phyloP scores from a whole-genome alignment of 2,888 invertebrate species.

The Nowickia ferox region DNA sequence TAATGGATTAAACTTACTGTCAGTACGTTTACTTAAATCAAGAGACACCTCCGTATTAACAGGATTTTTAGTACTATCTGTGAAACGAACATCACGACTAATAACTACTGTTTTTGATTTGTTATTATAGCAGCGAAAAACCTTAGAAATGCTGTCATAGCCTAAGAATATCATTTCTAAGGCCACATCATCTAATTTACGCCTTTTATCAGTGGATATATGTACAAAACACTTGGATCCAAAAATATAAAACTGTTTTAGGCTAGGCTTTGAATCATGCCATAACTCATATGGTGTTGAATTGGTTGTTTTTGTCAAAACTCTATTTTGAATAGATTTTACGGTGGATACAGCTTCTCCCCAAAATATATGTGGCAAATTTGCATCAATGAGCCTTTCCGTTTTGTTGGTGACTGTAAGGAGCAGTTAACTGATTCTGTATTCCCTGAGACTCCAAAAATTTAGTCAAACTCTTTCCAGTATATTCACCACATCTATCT shows the following conservation, averaged over 20 bases:
- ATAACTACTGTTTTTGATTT: constrained; percentile 38
- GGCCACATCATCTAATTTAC: constrained; percentile 27
- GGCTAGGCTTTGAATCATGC: constrained; percentile 61
- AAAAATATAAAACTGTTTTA: constrained; percentile 56
- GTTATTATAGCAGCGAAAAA: constrained; percentile 63
- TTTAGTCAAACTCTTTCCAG: constrained; percentile 22
- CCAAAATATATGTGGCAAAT: constrained; percentile 64
- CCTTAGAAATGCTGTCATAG: constrained; percentile 72
- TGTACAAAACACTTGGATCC: constrained; percentile 70
- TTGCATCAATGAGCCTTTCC: constrained; percentile 69
- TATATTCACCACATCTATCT: constrained; percentile 62
- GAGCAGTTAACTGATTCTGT: constrained; percentile 53
- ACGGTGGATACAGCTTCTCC: constrained; percentile 66
- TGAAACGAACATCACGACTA: constrained; percentile 55
- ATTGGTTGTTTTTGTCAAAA: constrained; percentile 58
- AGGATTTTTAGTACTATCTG: not conserved
- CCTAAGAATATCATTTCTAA: constrained; percentile 71
- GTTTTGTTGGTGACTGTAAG: constrained; percentile 68
- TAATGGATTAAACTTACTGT: not conserved
- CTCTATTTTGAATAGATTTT: constrained; percentile 69
- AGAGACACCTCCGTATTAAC: not conserved
- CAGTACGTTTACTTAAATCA: not conserved
- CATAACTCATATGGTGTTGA: constrained; percentile 63
- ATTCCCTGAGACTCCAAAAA: constrained; percentile 62
- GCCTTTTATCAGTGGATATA: constrained; percentile 62